Evolutionary conservation across 2,888 invertebrate genomes (phyloP), one percentile per base, ranked within the genome.

Genomic region (Eueremaeus valkanovi): DNA sequence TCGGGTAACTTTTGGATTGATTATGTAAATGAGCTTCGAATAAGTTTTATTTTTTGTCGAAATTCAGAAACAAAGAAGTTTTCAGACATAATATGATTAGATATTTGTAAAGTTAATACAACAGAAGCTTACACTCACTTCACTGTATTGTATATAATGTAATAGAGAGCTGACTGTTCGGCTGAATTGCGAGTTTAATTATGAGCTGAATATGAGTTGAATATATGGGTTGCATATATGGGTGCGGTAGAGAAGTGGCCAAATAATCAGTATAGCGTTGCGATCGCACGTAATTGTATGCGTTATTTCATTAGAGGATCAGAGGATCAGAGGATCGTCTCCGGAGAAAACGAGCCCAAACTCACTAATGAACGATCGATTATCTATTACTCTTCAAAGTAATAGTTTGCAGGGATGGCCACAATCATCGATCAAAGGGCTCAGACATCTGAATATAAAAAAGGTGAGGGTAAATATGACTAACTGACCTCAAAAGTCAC

Each of bases 291-390:
- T 68, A 68, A 42, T 68, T 24, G 29, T 18, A 42, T 9, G 16
- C 16, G 13, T 68, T 68, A 42, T 68, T 68, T 68, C 68, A 68
- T 68, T 68, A n/a, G n/a, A n/a, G n/a, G n/a, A n/a, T n/a, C n/a
- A n/a, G n/a, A n/a, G n/a, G n/a, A n/a, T n/a, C 11, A 68, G 68
- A 68, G 68, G 68, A n/a, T 68, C n/a, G 68, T 68, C 68, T 36
- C 21, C 24, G n/a, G 40, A 68, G 68, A 2, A 6, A 16, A 68
- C 24, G 11, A 27, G 27, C 55, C 55, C 51, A 6, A n/a, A 8
- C 24, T 51, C 51, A 31, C 68, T 68, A 40, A 68, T 68, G 68
- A 68, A 68, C 68, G 42, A 68, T 68, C 68, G 68, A 68, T 68
- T 68, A 68, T 42, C 55, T 9, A 55, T 27, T 27, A 55, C n/a